Base-by-base conservation (phyloP, 2,113 vertebrate genomes). In the Casuarius casuarius region DNA sequence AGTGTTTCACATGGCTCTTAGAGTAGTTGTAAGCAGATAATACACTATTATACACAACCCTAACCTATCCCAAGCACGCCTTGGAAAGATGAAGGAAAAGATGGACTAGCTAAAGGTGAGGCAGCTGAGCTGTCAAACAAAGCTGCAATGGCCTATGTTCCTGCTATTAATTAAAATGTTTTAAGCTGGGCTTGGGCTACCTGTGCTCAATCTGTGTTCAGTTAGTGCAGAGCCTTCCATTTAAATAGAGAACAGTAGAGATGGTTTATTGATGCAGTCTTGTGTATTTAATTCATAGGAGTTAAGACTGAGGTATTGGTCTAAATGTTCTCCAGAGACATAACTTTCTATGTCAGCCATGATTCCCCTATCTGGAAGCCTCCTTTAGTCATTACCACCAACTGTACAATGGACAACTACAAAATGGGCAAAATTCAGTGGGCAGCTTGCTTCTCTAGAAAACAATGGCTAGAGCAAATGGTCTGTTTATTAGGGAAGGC, bases 1-100 rank as follows among this genome's bases (percentile, higher is more conserved):
- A 87, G 74, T 93, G 56, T 96, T 96, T 87, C 71, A 68, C n/a
- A 3, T 78, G 67, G 31, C 65, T 85, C 31, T 79, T 87, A 44
- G 31, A 71, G 51, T 40, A 89, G 52, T 70, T 85, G 42, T 93
- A 77, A 92, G 84, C 56, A 93, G 67, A 54, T 85, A 89, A 81
- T 67, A 42, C 42, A 61, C n/a, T 73, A 35, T 66, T 87, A 42
- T 20, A 78, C 74, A 51, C 67, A 91, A 63, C 35, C n/a, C 31
- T 91, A 62, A 76, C 31, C 31, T 83, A 29, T 52, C 44, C 49
- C 75, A 46, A 71, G 67, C 12, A 56, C 22, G 76, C 29, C 5
- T 89, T 87, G 68, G 20, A n/a, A 80, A 89, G 33, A 48, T n/a
- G 82, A 7, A 91, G 73, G 31, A 31, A 67, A 92, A 54, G 42